phyloP scores from a whole-genome alignment of 2,113 vertebrate genomes.

The Pelodiscus sinensis region DNA sequence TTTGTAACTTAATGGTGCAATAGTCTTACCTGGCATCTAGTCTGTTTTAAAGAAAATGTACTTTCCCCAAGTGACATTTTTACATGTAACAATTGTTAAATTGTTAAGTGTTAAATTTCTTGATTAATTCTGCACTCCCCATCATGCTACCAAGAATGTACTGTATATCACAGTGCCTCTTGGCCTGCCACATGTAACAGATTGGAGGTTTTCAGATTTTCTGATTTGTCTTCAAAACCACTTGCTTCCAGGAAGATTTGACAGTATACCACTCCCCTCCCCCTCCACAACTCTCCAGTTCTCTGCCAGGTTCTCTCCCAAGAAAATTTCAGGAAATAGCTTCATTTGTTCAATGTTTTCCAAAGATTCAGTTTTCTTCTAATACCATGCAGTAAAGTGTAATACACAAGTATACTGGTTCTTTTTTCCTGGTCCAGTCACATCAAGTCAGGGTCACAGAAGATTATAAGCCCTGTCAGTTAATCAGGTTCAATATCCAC shows the following conservation, averaged over 20 bases:
- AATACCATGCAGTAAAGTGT: background rate
- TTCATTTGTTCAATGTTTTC: background rate
- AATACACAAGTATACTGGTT: background rate
- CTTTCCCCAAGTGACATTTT: too few relatives aligned
- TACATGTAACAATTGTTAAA: too few relatives aligned
- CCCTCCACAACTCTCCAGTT: too few relatives aligned
- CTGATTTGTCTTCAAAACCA: background rate
- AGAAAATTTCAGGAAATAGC: background rate
- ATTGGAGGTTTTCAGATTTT: background rate
- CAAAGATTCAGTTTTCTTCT: background rate
- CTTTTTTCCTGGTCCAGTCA: background rate
- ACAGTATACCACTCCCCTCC: background rate
- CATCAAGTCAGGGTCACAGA: background rate
- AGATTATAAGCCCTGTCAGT: background rate
- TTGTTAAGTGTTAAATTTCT: too few relatives aligned
- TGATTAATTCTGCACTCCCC: background rate
- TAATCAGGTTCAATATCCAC: background rate
- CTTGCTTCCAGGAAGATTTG: background rate
- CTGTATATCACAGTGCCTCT: background rate
- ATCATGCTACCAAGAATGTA: background rate
- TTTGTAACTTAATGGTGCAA: too few relatives aligned
- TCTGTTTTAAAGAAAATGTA: too few relatives aligned
- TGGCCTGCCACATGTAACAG: background rate
- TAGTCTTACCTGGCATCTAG: too few relatives aligned
- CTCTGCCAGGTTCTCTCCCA: background rate